Evolutionary conservation across 2,797 vertebrate species (phyloP).

Genomic region (Crypturellus tataupa): DNA sequence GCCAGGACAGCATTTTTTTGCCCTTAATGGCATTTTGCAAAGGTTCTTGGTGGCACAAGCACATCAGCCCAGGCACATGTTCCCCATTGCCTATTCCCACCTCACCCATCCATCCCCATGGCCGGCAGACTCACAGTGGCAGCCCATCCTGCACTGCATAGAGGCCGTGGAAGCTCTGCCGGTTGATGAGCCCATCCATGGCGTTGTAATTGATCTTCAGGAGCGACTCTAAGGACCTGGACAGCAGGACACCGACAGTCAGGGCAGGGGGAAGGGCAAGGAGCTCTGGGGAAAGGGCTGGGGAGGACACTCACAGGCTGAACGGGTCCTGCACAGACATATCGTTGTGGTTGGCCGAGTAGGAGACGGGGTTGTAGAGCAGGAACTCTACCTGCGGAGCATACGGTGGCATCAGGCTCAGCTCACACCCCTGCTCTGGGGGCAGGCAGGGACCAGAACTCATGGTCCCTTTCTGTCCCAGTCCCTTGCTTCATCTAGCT

Average conservation of each 20-base stretch:
- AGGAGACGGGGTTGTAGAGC: slow-evolving; percentile 84
- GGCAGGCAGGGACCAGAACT: neutral
- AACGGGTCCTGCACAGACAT: slow-evolving; percentile 53
- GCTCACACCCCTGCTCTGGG: neutral
- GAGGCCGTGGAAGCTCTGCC: slow-evolving; percentile 78
- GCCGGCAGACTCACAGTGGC: slow-evolving; percentile 72
- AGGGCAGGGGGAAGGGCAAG: neutral
- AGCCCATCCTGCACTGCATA: slow-evolving; percentile 63
- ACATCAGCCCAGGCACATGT: neutral
- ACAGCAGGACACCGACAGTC: neutral
- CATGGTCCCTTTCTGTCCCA: fast-evolving
- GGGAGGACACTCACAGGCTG: slow-evolving; percentile 75
- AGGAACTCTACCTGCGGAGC: slow-evolving; percentile 85
- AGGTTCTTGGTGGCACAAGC: neutral
- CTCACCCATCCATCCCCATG: fast-evolving
- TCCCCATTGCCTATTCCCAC: neutral
- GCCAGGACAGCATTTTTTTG: too few relatives aligned
- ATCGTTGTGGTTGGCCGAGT: slow-evolving; percentile 76
- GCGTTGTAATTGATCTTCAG: slow-evolving; percentile 78
- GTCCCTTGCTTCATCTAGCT: neutral
- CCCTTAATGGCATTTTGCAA: neutral
- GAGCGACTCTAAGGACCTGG: slow-evolving; percentile 74
- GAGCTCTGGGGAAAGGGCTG: fast-evolving
- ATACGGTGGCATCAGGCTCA: fast-evolving
- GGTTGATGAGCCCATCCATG: slow-evolving; percentile 71